Evolutionary conservation across 2,888 invertebrate species (phyloP), one percentile per base, ranked within the genome.

Genomic region (Dolomedes plantarius): DNA sequence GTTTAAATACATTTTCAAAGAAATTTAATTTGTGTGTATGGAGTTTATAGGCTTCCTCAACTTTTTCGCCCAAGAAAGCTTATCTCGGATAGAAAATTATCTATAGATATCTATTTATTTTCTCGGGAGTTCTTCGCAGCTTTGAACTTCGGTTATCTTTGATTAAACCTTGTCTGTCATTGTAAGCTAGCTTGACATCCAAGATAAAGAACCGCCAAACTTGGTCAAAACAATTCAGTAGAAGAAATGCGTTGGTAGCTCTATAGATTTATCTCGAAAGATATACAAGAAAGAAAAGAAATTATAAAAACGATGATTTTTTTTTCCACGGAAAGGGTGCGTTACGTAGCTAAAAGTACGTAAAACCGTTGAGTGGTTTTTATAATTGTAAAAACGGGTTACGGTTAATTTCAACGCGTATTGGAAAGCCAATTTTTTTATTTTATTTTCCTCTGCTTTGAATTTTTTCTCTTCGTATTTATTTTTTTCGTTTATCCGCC

Each of bases 151-250:
- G 46, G 72, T 71, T 79, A 79, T 78, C 79, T 71, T 73, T 83
- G 82, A 83, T 83, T 76, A 85, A 85, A 74, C 78, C 74, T 78
- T 78, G 73, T 74, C 78, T 68, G 74, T 78, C 78, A 78, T 27
- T 29, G 74, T 78, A 78, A 85, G 77, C 85, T 85, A 69, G 50
- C 64, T 73, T 85, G 85, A 85, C 74, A 78, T 78, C 62, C 62
- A 31, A 78, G 85, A 74, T 78, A 85, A 69, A 31, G 27, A 23
- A 29, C 27, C 28, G n/a, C 32, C 68, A 50, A 39, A 46, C 36
- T 74, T 67, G 23, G 73, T 56, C 56, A 56, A 73, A 73, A 65
- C 32, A 80, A 67, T 67, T 64, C 23, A 64, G 13, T 65, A 13
- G 64, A 68, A 62, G 41, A 36, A 73, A 62, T 27, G 31, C 73